Conservation (phyloP, 1,140 invertebrate genomes). For the Papilio polyxenes region DNA sequence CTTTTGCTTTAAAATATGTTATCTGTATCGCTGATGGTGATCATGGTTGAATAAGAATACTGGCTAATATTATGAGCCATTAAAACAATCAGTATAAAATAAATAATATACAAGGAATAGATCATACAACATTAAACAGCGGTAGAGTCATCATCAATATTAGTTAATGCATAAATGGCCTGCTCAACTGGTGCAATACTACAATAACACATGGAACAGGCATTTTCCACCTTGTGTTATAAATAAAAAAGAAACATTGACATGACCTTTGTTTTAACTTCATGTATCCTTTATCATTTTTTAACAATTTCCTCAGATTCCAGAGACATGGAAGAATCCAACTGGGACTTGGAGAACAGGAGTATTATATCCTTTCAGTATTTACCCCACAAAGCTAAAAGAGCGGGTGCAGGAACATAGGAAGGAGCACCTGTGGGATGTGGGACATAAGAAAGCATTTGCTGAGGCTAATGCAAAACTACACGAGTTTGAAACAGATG, state of each 20-base stretch:
- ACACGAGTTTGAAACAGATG: slow-evolving; percentile 86
- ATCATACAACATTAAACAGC: no score
- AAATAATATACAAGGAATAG: neutral
- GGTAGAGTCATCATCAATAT: no score
- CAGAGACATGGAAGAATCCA: slow-evolving; percentile 91
- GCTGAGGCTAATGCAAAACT: slow-evolving; percentile 89
- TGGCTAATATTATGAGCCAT: neutral
- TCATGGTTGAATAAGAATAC: neutral
- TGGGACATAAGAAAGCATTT: slow-evolving; percentile 87
- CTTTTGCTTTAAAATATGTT: neutral
- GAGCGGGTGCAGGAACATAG: slow-evolving; percentile 92
- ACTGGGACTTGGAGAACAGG: slow-evolving; percentile 91
- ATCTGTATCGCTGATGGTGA: neutral
- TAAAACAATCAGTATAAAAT: neutral
- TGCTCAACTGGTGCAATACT: no score
- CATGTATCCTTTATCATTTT: neutral
- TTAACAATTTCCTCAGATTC: slow-evolving; percentile 84
- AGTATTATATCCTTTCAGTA: slow-evolving; percentile 90
- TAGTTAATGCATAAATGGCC: no score
- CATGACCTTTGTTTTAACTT: neutral
- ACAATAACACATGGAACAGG: no score
- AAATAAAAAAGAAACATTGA: neutral
- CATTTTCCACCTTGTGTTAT: no score
- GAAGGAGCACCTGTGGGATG: slow-evolving; percentile 93
- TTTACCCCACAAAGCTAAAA: slow-evolving; percentile 92